phyloP scores from a whole-genome alignment of 2,797 vertebrate genomes.

The Liparis tanakae region DNA sequence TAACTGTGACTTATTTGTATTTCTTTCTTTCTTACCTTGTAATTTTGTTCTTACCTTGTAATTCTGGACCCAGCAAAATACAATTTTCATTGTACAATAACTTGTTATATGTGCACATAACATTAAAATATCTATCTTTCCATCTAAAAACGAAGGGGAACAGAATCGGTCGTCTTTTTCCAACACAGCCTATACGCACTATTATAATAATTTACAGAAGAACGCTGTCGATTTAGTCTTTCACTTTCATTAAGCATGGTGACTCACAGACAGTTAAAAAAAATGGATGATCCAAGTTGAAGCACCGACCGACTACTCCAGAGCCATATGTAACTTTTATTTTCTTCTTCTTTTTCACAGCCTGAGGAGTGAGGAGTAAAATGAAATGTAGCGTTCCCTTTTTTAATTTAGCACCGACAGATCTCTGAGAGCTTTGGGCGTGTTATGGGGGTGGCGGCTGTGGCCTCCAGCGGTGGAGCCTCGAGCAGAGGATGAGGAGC shows the following conservation, averaged over 20 bases:
- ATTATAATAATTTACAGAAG: background rate
- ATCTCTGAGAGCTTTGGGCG: background rate
- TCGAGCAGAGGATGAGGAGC: background rate
- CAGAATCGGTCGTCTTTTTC: background rate
- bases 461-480: background rate
- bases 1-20: too few species aligned
- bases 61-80: too few species aligned
- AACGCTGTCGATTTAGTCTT: background rate
- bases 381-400: background rate
- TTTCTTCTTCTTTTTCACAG: background rate
- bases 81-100: too few species aligned
- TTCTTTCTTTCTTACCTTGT: too few species aligned
- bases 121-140: too few species aligned
- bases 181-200: background rate
- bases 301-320: background rate
- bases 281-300: background rate
- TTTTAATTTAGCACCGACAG: background rate
- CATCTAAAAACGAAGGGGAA: constrained; percentile 13
- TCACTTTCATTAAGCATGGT: background rate
- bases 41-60: too few species aligned
- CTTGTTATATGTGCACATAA: too few species aligned
- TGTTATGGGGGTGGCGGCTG: background rate
- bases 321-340: background rate
- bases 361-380: background rate
- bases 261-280: background rate